These are phyloP conservation scores for Enoplolaimus lenunculus DNA, from an alignment of 2,888 invertebrate genomes.

Conservation along the genomic window DNA sequence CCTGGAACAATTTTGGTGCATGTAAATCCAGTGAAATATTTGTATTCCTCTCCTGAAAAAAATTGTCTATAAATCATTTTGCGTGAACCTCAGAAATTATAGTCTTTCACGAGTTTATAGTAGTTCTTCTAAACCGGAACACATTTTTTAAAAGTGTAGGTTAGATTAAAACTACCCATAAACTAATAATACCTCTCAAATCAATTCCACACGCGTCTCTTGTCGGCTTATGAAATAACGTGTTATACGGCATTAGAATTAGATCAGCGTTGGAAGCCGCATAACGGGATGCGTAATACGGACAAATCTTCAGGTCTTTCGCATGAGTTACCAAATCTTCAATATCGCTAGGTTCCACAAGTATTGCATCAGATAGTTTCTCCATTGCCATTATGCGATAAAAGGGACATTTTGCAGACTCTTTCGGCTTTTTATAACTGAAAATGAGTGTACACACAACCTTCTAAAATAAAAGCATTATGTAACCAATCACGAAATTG, in stretches of 20 bases:
- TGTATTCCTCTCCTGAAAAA: too few species aligned
- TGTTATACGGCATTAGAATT: slow-evolving; percentile 49
- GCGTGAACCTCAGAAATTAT: too few species aligned
- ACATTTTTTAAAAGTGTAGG: too few species aligned
- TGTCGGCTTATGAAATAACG: slow-evolving; percentile 62
- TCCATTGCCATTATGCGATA: slow-evolving; percentile 53
- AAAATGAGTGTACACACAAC: too few species aligned
- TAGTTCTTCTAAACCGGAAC: too few species aligned
- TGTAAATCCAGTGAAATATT: not conserved
- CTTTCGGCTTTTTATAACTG: slow-evolving; percentile 18
- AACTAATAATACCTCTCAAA: slow-evolving; percentile 49
- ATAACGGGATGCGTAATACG: slow-evolving; percentile 76
- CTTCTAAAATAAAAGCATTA: too few species aligned
- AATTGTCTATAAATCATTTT: too few species aligned
- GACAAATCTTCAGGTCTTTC: slow-evolving; percentile 62
- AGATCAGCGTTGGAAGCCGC: slow-evolving; percentile 67
- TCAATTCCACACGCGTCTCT: slow-evolving; percentile 58
- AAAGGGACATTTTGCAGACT: slow-evolving; percentile 54
- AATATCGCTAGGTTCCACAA: slow-evolving; percentile 60
- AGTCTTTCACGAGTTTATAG: too few species aligned
- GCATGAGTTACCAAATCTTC: slow-evolving; percentile 60
- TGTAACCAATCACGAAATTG: too few species aligned
- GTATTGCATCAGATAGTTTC: slow-evolving; percentile 41
- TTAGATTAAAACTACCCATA: too few species aligned
- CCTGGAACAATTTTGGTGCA: not conserved